A percentile compares a stretch with the other conserved stretches of the same genome.
phyloP scores from a whole-genome alignment of 2,113 vertebrate species.

The Gulo gulo region DNA sequence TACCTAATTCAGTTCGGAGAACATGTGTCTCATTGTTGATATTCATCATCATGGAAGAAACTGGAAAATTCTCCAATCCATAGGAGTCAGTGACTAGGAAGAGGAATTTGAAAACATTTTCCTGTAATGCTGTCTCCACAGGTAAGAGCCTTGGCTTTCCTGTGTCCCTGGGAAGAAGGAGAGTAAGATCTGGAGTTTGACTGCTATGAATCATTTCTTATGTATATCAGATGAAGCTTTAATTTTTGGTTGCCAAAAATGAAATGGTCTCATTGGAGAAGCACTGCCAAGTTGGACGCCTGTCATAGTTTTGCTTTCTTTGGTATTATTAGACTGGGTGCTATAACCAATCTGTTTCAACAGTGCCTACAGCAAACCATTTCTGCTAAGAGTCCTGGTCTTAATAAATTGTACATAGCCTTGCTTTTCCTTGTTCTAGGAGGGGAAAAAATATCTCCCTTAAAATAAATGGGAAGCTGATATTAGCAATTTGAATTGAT shows the following conservation, averaged over 20 bases:
- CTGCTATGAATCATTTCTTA: background rate
- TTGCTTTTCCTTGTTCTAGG: background rate
- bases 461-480: background rate
- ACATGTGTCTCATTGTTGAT: background rate
- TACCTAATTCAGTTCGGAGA: background rate
- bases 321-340: constrained; percentile 38
- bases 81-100: background rate
- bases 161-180: background rate
- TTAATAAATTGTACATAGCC: rapidly evolving
- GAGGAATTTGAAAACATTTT: constrained; percentile 6
- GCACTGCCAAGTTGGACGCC: background rate
- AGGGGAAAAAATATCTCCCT: background rate
- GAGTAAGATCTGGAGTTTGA: background rate
- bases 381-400: background rate
- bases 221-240: background rate
- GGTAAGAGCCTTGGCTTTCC: background rate
- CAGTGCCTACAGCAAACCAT: background rate
- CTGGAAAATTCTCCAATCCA: background rate
- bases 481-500: background rate
- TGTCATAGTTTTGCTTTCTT: background rate
- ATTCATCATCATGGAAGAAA: background rate
- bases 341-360: constrained; percentile 43
- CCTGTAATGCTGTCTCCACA: background rate
- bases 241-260: constrained; percentile 31
- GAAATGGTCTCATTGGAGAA: background rate